Evolutionary conservation across 2,888 invertebrate genomes (phyloP).

Genomic region (Pristionchus exspectatus): DNA sequence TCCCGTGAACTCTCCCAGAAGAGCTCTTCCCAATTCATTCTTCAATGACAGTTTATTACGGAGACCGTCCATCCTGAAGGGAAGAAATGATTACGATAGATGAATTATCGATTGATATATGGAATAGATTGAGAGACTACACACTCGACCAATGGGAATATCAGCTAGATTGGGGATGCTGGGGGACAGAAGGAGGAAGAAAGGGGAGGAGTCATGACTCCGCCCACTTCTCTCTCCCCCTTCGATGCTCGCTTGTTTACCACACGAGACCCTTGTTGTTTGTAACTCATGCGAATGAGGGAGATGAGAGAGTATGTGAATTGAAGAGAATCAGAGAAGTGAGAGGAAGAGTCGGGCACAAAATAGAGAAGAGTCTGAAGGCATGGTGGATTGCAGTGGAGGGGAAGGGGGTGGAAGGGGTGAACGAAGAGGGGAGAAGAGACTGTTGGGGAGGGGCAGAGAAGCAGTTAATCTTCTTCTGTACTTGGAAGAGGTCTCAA

Average conservation of each 20-base stretch:
- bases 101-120: neutral
- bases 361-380: constrained; percentile 6
- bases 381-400: constrained; percentile 4
- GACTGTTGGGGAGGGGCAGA: neutral
- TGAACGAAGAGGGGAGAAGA: neutral
- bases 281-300: constrained; percentile 40
- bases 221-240: neutral
- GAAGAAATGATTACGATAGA: constrained; percentile 40
- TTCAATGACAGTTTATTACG: constrained; percentile 69
- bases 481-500: neutral
- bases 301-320: constrained; percentile 21
- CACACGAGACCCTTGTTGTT: constrained; percentile 19
- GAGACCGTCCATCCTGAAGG: constrained; percentile 39
- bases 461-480: neutral
- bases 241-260: constrained; percentile 28
- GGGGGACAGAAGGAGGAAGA: neutral
- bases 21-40: constrained; percentile 72
- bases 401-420: neutral
- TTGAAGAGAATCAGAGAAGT: constrained; percentile 12
- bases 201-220: constrained; percentile 38
- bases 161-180: constrained; percentile 35
- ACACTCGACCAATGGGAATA: neutral
- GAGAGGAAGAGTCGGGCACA: constrained; percentile 6
- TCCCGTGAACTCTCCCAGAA: constrained; percentile 76
- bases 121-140: neutral